Conservation (phyloP, 2,113 vertebrate genomes). For the human (Homo sapiens) region DNA sequence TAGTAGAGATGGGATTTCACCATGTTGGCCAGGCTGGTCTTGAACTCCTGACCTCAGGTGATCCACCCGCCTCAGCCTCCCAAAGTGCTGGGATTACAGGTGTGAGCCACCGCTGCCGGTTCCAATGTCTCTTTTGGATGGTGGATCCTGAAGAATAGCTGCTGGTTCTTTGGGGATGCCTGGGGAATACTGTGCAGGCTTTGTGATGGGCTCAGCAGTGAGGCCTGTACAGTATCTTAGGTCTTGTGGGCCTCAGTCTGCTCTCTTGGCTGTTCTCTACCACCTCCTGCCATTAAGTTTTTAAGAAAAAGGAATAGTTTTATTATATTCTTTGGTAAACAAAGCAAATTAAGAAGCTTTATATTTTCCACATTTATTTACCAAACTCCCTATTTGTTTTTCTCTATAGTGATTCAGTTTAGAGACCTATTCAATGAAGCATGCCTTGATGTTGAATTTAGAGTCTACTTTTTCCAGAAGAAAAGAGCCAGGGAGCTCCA, state of each 20-base stretch:
- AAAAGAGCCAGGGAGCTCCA: neutral
- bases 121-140: neutral
- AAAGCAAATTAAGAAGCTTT: neutral
- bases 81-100: too few species aligned
- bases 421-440: neutral
- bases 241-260: neutral
- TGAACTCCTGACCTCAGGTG: too few species aligned
- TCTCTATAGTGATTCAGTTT: neutral
- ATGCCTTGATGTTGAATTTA: neutral
- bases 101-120: too few species aligned
- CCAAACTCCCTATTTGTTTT: neutral
- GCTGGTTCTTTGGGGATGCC: neutral
- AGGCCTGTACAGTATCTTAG: neutral
- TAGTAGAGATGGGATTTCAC: too few species aligned
- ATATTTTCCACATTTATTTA: conserved; percentile 1
- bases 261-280: neutral
- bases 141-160: neutral
- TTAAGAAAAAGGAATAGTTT: conserved; percentile 37
- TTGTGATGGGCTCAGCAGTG: neutral
- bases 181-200: neutral
- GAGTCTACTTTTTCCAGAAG: neutral
- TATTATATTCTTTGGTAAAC: neutral
- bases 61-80: too few species aligned
- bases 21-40: too few species aligned
- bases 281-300: neutral